Conservation (phyloP, 92 coral and sea anemone genomes). For the Phenganax subtilis region DNA sequence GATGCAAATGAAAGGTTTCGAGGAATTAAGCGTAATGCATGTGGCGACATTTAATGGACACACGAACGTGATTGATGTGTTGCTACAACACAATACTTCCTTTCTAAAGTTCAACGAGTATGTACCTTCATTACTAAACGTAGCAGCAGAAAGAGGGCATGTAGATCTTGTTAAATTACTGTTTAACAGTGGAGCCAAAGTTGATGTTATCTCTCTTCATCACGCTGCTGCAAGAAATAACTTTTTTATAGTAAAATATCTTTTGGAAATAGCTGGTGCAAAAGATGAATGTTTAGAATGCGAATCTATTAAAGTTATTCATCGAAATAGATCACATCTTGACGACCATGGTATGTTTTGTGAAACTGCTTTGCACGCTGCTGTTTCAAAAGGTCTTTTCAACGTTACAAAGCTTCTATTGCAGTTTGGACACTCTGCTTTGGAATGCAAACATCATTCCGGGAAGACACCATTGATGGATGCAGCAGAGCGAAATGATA, state of each 20-base stretch:
- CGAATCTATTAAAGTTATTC: neutral
- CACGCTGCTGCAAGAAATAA: conserved; percentile 66
- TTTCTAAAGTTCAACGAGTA: conserved; percentile 25
- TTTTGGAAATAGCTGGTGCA: conserved; percentile 47
- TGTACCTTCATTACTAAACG: conserved; percentile 48
- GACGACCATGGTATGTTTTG: conserved; percentile 50
- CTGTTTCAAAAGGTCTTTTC: conserved; percentile 45
- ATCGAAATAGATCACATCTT: conserved; percentile 6
- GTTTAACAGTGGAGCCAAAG: conserved; percentile 39
- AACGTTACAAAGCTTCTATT: conserved; percentile 43
- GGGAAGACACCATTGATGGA: conserved; percentile 65
- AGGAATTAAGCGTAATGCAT: conserved; percentile 60
- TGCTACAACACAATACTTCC: conserved; percentile 39
- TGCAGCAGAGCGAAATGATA: conserved; percentile 51
- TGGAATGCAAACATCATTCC: conserved; percentile 53
- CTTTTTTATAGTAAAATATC: conserved; percentile 39
- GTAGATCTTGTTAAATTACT: conserved; percentile 41
- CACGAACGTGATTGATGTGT: conserved; percentile 32
- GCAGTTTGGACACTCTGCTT: neutral
- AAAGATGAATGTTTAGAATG: conserved; percentile 54
- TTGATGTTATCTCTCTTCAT: conserved; percentile 54
- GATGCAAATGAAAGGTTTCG: conserved; percentile 47
- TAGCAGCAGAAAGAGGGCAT: conserved; percentile 62
- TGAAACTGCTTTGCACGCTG: conserved; percentile 78
- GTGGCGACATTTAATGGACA: conserved; percentile 60